Base-by-base conservation (phyloP, 2,888 invertebrate species). In the Nineta flava region DNA sequence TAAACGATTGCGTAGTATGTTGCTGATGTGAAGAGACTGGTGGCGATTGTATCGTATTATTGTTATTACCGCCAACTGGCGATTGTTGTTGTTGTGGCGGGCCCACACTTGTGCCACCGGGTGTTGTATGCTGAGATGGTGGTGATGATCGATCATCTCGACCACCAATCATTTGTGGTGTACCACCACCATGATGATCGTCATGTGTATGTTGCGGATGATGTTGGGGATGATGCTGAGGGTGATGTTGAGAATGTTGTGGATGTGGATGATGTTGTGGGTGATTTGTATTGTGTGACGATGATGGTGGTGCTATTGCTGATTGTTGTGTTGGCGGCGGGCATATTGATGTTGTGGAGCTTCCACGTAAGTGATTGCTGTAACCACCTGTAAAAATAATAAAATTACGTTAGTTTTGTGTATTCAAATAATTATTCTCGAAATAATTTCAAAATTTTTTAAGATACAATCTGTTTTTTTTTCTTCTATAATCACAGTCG, bases 141-240 rank as follows among this genome's bases (percentile, higher is more conserved):
- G 70, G 65, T 31, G 67, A 66, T 48, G 66, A 65, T 12, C 68
- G 65, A 58, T 65, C 66, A 61, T 73, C 76, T 68, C 75, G 26
- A 42, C 42, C 71, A 26, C 26, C 26, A 26, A 26, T 26, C 26
- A 26, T 26, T 26, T 26, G 26, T 5, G 26, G 26, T 26, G 26
- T 26, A n/a, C 38, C 38, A 5, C 38, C 38, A 38, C n/a, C 68
- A 26, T 26, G 26, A 26, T 26, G 26, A 58, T 64, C 64, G 48
- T 65, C 49, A 12, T 40, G 63, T 21, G 53, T 49, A 40, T 60
- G 51, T 5, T n/a, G n/a, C n/a, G 3, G n/a, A 2, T 2, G 38
- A 3, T 38, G 38, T 2, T 26, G 26, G 1, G 3, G 38, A 38
- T 6, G 38, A n/a, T 38, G 38, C 35, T 60, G 51, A 4, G 64